These are phyloP conservation scores for Hucho hucho DNA, from an alignment of 2,113 vertebrate genomes.

Conservation along the genomic window DNA sequence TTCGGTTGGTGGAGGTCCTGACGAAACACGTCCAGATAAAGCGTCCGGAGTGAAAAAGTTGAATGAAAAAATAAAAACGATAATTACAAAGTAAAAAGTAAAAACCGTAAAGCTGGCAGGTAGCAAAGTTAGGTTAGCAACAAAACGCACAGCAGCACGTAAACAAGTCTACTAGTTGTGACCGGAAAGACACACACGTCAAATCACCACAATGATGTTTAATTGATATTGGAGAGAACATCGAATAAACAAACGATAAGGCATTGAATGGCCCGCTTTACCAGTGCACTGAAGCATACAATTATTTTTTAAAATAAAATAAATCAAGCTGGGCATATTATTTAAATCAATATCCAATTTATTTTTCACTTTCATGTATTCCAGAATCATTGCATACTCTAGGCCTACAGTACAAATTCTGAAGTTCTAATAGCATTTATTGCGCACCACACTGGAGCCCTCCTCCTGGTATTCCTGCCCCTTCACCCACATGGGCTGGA, in stretches of 20 bases:
- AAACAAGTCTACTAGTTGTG: no score
- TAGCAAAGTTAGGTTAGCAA: no score
- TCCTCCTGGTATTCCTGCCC: conserved; percentile 28
- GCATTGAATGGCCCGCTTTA: neutral
- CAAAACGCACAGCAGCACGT: no score
- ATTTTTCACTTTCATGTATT: neutral
- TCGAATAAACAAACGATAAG: neutral
- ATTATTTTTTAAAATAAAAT: no score
- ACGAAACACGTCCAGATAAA: no score
- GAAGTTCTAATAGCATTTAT: conserved; percentile 38
- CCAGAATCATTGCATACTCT: neutral
- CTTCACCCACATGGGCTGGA: conserved; percentile 62
- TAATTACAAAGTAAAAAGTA: no score
- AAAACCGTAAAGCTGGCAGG: no score
- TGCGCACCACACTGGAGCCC: conserved; percentile 27
- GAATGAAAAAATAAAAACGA: no score
- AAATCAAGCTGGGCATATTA: neutral
- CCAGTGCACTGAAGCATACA: neutral
- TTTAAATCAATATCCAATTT: neutral
- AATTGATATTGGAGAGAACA: neutral
- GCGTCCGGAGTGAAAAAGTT: no score
- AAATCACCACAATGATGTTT: no score
- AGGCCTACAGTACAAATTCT: neutral
- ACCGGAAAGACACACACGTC: no score
- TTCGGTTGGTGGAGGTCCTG: no score